Evolutionary conservation across 2,113 vertebrate genomes (phyloP).

Genomic region (Brienomyrus longianalis): DNA sequence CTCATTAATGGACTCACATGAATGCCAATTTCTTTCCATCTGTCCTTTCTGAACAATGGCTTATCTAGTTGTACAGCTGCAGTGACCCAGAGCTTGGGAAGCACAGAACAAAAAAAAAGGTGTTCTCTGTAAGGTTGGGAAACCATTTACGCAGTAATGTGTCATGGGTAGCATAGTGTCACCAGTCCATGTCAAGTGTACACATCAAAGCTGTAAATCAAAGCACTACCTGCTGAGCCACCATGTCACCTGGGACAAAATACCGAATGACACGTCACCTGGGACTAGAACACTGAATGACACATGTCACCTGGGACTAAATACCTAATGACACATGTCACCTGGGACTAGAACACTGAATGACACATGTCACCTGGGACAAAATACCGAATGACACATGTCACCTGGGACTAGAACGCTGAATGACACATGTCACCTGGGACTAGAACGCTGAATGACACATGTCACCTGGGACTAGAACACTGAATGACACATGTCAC

Average conservation of each 20-base stretch:
- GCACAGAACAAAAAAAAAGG: neutral
- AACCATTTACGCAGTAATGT: neutral
- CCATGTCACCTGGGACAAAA: neutral
- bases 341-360: neutral
- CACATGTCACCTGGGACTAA: neutral
- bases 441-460: too few relatives aligned
- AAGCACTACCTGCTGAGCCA: neutral
- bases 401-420: neutral
- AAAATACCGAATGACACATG: too few relatives aligned
- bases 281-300: neutral
- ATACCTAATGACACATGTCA: neutral
- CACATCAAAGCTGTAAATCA: neutral
- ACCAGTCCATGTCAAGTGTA: neutral
- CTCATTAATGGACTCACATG: conserved; percentile 1
- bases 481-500: neutral
- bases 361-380: too few relatives aligned
- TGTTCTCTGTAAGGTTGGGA: neutral
- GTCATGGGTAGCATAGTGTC: neutral
- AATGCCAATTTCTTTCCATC: conserved; percentile 3
- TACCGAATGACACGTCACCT: neutral
- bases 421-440: too few relatives aligned
- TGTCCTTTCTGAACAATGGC: neutral
- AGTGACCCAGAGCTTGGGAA: neutral
- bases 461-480: neutral
- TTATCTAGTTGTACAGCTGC: neutral